Percentiles rank a stretch among this genome's conserved stretches.
phyloP scores from a whole-genome alignment of 2,797 vertebrate genomes.

The Petrocephalus sullivani region DNA sequence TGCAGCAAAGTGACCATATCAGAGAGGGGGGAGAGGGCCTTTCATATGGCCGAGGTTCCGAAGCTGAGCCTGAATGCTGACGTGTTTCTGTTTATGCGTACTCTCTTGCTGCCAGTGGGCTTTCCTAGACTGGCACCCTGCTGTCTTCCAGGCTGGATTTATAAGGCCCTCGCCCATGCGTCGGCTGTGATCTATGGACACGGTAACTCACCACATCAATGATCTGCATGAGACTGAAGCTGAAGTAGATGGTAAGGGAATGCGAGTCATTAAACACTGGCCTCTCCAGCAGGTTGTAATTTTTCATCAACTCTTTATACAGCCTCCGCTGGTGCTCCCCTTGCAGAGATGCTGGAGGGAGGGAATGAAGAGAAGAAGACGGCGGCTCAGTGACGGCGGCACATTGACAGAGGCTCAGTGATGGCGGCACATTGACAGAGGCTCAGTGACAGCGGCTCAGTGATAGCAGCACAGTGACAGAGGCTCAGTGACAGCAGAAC shows the following conservation, averaged over 20 bases:
- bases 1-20: neutral
- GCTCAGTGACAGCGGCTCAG: too few relatives aligned
- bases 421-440: neutral
- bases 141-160: neutral
- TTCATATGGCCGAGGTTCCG: neutral
- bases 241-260: constrained; percentile 55
- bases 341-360: constrained; percentile 56
- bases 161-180: neutral
- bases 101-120: neutral
- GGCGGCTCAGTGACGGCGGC: neutral
- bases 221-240: constrained; percentile 65
- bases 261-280: constrained; percentile 63
- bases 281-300: constrained; percentile 56
- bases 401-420: too few relatives aligned
- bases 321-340: constrained; percentile 55
- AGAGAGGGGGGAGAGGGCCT: neutral
- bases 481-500: neutral
- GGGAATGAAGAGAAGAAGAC: neutral
- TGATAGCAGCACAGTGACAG: too few relatives aligned
- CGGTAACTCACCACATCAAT: constrained; percentile 58
- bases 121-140: neutral
- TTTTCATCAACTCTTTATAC: constrained; percentile 50
- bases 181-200: neutral
- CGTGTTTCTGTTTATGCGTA: neutral
- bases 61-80: too few relatives aligned